phyloP scores from a whole-genome alignment of 64 coral and sea anemone species.

The Astreopora myriophthalma region DNA sequence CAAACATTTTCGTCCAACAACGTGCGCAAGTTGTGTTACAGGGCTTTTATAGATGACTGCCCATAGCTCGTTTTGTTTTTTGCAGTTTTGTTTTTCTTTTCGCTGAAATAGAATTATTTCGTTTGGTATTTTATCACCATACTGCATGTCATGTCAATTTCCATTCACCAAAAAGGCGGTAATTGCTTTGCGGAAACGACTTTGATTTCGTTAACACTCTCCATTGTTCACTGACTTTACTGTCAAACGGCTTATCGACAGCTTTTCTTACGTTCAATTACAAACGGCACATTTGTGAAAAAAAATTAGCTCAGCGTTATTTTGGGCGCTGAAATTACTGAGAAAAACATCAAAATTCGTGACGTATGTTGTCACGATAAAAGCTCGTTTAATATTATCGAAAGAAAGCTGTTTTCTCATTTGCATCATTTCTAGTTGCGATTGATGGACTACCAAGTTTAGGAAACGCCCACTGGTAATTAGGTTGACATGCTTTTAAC shows the following conservation, averaged over 20 bases:
- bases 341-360: background rate
- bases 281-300: background rate
- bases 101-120: too few species aligned
- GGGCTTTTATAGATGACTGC: too few species aligned
- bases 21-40: too few species aligned
- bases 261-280: background rate
- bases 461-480: background rate
- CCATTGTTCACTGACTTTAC: background rate
- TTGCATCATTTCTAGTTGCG: background rate
- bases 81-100: too few species aligned
- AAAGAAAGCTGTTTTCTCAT: background rate
- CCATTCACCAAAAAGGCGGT: background rate
- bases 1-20: too few species aligned
- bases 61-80: too few species aligned
- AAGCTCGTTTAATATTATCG: background rate
- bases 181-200: background rate
- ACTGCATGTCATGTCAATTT: background rate
- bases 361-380: background rate
- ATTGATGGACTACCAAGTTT: background rate
- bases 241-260: background rate
- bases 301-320: background rate
- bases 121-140: background rate
- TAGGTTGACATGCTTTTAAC: conserved; percentile 13
- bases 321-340: background rate
- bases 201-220: background rate